Percentiles rank a stretch among this genome's conserved stretches.
Conservation (phyloP, 2,113 vertebrate genomes). For the Probosciger aterrimus region DNA sequence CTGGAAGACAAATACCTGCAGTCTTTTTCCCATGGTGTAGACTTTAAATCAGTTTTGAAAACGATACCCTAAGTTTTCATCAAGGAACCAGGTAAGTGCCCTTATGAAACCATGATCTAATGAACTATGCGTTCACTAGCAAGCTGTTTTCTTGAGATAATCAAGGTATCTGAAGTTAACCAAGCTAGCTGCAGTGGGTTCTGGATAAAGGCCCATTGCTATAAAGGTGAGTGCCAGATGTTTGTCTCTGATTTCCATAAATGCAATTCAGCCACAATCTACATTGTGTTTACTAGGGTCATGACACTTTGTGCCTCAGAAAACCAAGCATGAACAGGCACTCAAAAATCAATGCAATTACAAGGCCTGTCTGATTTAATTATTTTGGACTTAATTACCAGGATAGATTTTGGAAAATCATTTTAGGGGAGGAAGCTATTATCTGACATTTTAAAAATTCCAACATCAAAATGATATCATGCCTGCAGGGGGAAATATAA, state of each 20-base stretch:
- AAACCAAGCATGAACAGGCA: background rate
- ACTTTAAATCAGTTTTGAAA: background rate
- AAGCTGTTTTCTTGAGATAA: background rate
- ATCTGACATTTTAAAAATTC: background rate
- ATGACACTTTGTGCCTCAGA: background rate
- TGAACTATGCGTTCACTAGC: background rate
- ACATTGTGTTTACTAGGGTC: background rate
- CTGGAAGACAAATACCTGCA: background rate
- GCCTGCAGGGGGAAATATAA: background rate
- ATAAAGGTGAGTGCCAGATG: background rate
- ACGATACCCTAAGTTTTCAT: background rate
- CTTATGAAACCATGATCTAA: background rate
- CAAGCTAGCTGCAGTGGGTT: background rate
- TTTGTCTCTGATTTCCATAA: background rate
- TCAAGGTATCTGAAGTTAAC: background rate
- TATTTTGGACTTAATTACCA: background rate
- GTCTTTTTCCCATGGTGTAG: background rate
- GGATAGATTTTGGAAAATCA: background rate
- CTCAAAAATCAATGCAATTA: background rate
- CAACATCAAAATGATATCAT: background rate
- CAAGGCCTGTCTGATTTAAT: background rate
- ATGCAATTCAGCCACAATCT: background rate
- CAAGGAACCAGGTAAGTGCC: background rate
- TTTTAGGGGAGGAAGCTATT: background rate
- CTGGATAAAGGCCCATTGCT: background rate